Evolutionary conservation across 92 coral and sea anemone species (phyloP).

Genomic region (Phenganax stokvisi): DNA sequence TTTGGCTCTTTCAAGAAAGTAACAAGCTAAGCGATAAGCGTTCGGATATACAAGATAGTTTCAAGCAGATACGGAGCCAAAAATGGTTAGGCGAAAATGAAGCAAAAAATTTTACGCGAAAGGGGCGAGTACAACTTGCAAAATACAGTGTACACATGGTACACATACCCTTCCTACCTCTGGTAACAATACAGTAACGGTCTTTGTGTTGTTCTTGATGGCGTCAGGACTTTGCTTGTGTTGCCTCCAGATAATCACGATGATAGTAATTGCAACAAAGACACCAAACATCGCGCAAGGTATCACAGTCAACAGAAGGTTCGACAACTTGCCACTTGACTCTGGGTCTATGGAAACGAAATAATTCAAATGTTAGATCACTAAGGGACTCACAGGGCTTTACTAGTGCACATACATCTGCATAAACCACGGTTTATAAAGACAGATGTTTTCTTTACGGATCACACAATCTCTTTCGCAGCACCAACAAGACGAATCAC

Average conservation of each 20-base stretch:
- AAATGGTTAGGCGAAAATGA: too few species aligned
- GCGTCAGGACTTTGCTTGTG: conserved; percentile 57
- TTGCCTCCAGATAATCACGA: conserved; percentile 75
- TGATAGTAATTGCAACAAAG: conserved; percentile 68
- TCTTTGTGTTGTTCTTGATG: conserved; percentile 63
- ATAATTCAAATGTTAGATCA: not conserved
- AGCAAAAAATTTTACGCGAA: too few species aligned
- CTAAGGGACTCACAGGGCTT: not conserved
- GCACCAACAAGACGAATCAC: not conserved
- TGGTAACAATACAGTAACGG: conserved; percentile 75
- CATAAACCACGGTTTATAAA: too few species aligned
- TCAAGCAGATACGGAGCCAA: too few species aligned
- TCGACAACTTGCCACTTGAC: conserved; percentile 46
- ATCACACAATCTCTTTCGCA: too few species aligned
- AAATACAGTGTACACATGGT: conserved; percentile 24
- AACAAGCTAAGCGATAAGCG: too few species aligned
- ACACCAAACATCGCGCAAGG: conserved; percentile 82
- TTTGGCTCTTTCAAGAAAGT: too few species aligned
- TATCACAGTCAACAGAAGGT: conserved; percentile 80
- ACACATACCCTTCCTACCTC: conserved; percentile 60
- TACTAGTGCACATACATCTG: too few species aligned
- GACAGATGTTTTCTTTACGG: too few species aligned
- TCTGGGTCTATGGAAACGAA: conserved; percentile 13
- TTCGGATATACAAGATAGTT: too few species aligned
- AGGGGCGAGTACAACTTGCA: too few species aligned